Base-by-base conservation (phyloP, 2,113 vertebrate species). In the Oryzias javanicus region DNA sequence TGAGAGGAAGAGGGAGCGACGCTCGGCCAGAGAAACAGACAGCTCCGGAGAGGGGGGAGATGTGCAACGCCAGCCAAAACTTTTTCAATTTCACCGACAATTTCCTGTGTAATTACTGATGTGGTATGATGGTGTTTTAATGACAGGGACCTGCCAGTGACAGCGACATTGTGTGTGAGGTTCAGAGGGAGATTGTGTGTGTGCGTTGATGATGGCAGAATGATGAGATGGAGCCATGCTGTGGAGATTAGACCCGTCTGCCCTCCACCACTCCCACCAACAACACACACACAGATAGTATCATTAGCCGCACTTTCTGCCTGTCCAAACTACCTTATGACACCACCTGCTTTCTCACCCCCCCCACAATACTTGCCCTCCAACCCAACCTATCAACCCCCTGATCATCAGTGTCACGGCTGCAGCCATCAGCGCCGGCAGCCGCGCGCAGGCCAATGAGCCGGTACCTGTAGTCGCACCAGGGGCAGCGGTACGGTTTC, bases 391-490 rank as follows among this genome's bases (percentile, higher is more conserved):
- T 75, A 60, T 44, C 47, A 53, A 7, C 40, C 20, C 65, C 57
- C 60, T 71, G 70, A 86, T 84, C 75, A 78, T 85, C 75, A 80
- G 76, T 71, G 69, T 79, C 75, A 71, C 17, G 17, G 62, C 55
- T 70, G 79, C 42, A 20, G 64, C 69, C 76, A 87, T 88, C 71
- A 81, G 74, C 55, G 44, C 78, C 57, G 52, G 71, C 78, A 75
- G 63, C 72, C 67, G 24, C 72, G 60, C 27, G 67, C 2, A 12
- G 73, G 67, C 76, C 85, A 87, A 85, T 64, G 81, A 90, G 79
- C 81, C 70, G 59, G 85, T 94, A 99, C 97, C 97, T 98, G 94
- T 99, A 99, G 88, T 99, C 95, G 86, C 97, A 99, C 97, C 97
- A 99, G 85, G 97, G 97, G 88, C 97, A 99, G 73, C 94, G 92